Conservation (phyloP, 2,888 invertebrate species). For the Petrolisthes manimaculis region DNA sequence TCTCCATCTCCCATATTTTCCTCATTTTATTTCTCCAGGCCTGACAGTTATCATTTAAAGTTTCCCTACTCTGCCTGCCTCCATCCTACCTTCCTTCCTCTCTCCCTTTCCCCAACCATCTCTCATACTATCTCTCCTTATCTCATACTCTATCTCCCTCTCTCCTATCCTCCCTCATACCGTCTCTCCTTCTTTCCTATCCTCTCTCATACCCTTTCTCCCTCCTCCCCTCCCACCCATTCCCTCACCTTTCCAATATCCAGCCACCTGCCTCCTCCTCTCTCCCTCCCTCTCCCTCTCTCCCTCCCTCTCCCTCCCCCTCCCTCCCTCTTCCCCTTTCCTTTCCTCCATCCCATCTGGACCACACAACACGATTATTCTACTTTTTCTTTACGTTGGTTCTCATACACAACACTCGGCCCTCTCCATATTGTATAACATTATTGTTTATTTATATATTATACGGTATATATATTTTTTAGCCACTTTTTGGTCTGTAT, state of each 20-base stretch:
- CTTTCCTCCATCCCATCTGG: not conserved
- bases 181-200: not conserved
- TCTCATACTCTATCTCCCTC: not conserved
- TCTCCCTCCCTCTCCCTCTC: conserved; percentile 8
- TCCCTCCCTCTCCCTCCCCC: not conserved
- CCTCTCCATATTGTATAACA: too few relatives aligned
- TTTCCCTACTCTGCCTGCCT: not conserved
- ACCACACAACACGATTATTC: too few relatives aligned
- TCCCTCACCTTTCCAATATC: not conserved
- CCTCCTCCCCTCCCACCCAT: not conserved
- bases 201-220: too few relatives aligned
- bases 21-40: not conserved
- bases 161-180: not conserved
- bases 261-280: not conserved
- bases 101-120: not conserved
- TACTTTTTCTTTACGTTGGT: too few relatives aligned
- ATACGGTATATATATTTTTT: too few relatives aligned
- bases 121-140: not conserved
- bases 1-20: not conserved
- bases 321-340: not conserved
- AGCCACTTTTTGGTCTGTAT: too few relatives aligned
- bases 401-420: too few relatives aligned
- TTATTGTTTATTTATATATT: too few relatives aligned
- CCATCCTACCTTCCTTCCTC: not conserved
- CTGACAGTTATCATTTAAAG: not conserved